A percentile compares a stretch with the other conserved stretches of the same genome.
Evolutionary conservation across 92 coral and sea anemone genomes (phyloP).

Genomic region (Bergia puertoricense): DNA sequence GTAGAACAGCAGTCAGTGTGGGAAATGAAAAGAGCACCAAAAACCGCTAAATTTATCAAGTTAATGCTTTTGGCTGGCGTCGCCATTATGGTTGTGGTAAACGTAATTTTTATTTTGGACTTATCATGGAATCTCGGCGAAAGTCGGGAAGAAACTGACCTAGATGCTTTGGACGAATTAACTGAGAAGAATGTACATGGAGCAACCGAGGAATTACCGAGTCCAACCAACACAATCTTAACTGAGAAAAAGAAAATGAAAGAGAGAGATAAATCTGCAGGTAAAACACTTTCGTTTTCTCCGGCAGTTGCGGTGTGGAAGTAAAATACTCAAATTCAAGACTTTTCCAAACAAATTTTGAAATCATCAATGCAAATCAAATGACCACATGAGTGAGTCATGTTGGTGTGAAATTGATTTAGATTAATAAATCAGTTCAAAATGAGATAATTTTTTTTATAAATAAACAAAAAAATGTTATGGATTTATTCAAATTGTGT

Average conservation of each 20-base stretch:
- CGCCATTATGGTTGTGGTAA: not conserved
- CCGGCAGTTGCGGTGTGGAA: not conserved
- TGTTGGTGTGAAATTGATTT: not conserved
- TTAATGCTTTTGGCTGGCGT: not conserved
- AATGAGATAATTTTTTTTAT: too few relatives aligned
- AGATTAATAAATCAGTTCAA: not conserved
- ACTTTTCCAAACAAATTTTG: too few relatives aligned
- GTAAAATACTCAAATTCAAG: not conserved
- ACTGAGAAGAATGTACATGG: not conserved
- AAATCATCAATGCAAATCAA: too few relatives aligned
- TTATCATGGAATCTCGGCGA: not conserved
- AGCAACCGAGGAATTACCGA: not conserved
- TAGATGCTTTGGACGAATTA: not conserved
- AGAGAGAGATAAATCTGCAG: not conserved
- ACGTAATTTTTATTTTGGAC: not conserved
- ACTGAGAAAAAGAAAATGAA: not conserved
- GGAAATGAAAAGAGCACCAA: too few relatives aligned
- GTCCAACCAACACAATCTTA: not conserved
- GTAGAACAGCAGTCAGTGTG: not conserved
- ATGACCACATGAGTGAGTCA: too few relatives aligned
- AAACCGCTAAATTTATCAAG: not conserved
- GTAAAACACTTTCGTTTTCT: too few relatives aligned
- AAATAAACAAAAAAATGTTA: too few relatives aligned
- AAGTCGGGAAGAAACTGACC: not conserved
- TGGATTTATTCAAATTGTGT: too few relatives aligned